Conservation (phyloP, 2,797 vertebrate genomes). For the Esox lucius region DNA sequence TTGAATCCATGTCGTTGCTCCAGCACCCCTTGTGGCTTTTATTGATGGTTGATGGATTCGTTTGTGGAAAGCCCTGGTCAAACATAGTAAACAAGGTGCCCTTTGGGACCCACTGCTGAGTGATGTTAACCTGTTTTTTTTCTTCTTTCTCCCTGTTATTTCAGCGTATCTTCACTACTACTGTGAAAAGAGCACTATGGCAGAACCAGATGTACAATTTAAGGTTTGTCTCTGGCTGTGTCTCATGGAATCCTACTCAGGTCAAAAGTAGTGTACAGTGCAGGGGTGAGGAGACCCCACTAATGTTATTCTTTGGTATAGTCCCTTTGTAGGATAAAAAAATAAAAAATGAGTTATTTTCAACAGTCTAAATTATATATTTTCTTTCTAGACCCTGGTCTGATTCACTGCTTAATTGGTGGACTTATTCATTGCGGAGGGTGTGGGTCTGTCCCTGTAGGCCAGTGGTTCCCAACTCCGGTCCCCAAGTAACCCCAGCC, state of each 20-base stretch:
- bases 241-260: not conserved
- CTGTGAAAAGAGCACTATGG: not conserved
- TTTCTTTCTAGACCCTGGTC: too few species aligned
- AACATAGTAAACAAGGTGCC: not conserved
- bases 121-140: not conserved
- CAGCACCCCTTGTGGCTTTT: not conserved
- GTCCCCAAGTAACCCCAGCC: too few species aligned
- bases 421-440: too few species aligned
- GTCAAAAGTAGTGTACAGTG: not conserved
- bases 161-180: not conserved
- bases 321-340: too few species aligned
- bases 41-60: not conserved
- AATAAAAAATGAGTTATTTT: too few species aligned
- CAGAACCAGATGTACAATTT: slow-evolving; percentile 4
- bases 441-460: too few species aligned
- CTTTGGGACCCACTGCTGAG: not conserved
- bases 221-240: not conserved
- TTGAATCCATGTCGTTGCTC: not conserved
- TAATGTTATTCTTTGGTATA: too few species aligned
- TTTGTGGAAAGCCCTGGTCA: not conserved
- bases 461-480: too few species aligned
- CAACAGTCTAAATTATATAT: too few species aligned
- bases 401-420: too few species aligned
- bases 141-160: not conserved
- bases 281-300: too few species aligned